These are phyloP conservation scores for Lampris incognitus DNA, from an alignment of 2,113 vertebrate genomes.

Conservation along the genomic window DNA sequence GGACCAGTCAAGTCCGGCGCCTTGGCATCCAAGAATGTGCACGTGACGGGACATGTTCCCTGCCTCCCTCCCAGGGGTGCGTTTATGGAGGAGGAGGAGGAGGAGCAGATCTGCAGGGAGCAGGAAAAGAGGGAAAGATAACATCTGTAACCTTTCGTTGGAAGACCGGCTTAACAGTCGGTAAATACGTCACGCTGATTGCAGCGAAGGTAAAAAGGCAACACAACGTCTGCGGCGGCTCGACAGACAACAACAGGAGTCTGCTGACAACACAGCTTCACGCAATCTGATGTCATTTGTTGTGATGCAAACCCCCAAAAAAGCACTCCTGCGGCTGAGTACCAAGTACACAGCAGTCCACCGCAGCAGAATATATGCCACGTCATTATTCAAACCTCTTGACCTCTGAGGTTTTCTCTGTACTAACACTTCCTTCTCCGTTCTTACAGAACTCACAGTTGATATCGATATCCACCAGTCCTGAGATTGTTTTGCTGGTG, in stretches of 20 bases:
- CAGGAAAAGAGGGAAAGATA: neutral
- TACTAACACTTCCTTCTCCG: no score
- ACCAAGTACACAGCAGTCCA: no score
- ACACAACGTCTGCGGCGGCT: no score
- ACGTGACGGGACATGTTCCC: conserved; percentile 54
- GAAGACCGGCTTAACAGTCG: neutral
- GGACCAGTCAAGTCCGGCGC: conserved; percentile 38
- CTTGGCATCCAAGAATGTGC: conserved; percentile 50
- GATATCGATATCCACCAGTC: no score
- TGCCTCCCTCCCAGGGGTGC: conserved; percentile 16
- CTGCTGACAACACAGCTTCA: neutral
- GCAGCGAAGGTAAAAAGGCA: neutral
- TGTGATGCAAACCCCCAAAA: neutral
- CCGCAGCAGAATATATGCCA: neutral
- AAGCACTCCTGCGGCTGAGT: neutral
- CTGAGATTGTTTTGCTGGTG: no score
- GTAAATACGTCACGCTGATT: neutral
- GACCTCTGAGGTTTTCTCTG: no score
- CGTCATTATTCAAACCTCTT: neutral
- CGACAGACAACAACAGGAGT: neutral
- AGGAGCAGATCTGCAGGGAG: neutral
- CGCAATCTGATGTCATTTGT: neutral
- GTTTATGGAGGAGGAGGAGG: conserved; percentile 1
- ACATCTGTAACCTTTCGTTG: neutral
- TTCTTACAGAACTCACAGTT: no score